Conservation (phyloP, 2,797 vertebrate genomes). For the Mormyrus proboscirostris region DNA sequence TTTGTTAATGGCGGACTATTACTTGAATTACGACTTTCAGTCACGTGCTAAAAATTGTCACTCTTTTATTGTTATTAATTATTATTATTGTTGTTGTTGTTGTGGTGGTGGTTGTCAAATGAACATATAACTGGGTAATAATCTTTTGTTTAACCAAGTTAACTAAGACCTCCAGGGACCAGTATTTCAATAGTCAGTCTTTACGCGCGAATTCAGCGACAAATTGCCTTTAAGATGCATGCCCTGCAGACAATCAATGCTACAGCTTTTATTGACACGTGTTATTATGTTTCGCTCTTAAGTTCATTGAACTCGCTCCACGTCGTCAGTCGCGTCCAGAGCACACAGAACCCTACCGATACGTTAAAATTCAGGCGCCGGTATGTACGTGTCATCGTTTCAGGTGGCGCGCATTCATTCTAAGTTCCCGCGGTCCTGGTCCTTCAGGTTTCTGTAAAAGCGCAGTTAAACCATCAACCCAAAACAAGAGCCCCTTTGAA, state of each 20-base stretch:
- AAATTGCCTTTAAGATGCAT: constrained; percentile 16
- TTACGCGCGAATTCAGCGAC: background rate
- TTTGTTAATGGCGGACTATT: constrained; percentile 33
- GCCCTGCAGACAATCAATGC: background rate
- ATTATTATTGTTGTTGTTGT: background rate
- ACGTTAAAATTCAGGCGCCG: background rate
- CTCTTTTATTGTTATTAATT: background rate
- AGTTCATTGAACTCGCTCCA: constrained; percentile 3
- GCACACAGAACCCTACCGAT: background rate
- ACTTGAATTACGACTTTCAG: constrained; percentile 14
- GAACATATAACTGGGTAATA: background rate
- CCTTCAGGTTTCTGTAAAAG: constrained; percentile 33
- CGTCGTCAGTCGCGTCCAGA: background rate
- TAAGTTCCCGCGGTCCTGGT: background rate
- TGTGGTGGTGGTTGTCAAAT: background rate
- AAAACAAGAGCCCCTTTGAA: constrained; percentile 53
- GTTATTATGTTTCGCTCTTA: background rate
- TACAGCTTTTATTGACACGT: background rate
- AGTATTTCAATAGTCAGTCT: background rate
- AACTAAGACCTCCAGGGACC: background rate
- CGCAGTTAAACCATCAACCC: constrained; percentile 43
- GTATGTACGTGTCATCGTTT: background rate
- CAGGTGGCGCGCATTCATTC: background rate
- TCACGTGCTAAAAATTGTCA: background rate
- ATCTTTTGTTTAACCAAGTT: background rate